A percentile compares a stretch with the other conserved stretches of the same genome.
phyloP scores from a whole-genome alignment of 2,797 vertebrate species.

The Acipenser transmontanus region DNA sequence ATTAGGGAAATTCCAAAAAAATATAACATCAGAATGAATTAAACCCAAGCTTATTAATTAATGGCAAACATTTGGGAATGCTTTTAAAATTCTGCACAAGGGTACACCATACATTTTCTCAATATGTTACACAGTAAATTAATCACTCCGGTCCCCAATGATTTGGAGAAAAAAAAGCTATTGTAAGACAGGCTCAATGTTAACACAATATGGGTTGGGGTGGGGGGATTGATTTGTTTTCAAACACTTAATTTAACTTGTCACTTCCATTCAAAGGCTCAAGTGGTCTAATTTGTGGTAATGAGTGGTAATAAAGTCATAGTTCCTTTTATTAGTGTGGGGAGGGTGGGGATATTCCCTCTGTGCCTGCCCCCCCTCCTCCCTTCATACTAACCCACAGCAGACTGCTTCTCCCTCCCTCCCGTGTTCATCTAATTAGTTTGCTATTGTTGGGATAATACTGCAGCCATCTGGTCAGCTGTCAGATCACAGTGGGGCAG shows the following conservation, averaged over 20 bases:
- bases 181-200: conserved; percentile 41
- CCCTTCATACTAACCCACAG: background rate
- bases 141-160: background rate
- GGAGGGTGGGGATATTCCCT: conserved; percentile 25
- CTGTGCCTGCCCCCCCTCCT: conserved; percentile 10
- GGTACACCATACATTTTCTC: background rate
- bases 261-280: conserved; percentile 64
- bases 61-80: too few relatives aligned
- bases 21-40: background rate
- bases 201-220: conserved; percentile 65
- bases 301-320: conserved; percentile 80
- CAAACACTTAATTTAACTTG: conserved; percentile 76
- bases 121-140: background rate
- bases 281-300: conserved; percentile 79
- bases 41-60: background rate
- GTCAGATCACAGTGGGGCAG: conserved; percentile 36
- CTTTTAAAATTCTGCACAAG: too few relatives aligned
- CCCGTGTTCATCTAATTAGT: conserved; percentile 72
- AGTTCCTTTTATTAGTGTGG: conserved; percentile 63
- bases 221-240: conserved; percentile 60
- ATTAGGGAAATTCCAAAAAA: background rate
- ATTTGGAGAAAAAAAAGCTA: background rate
- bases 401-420: conserved; percentile 32
- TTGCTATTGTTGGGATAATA: conserved; percentile 66
- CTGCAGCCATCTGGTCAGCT: conserved; percentile 66